Conservation (phyloP, 2,797 vertebrate species). For the Catharus ustulatus region DNA sequence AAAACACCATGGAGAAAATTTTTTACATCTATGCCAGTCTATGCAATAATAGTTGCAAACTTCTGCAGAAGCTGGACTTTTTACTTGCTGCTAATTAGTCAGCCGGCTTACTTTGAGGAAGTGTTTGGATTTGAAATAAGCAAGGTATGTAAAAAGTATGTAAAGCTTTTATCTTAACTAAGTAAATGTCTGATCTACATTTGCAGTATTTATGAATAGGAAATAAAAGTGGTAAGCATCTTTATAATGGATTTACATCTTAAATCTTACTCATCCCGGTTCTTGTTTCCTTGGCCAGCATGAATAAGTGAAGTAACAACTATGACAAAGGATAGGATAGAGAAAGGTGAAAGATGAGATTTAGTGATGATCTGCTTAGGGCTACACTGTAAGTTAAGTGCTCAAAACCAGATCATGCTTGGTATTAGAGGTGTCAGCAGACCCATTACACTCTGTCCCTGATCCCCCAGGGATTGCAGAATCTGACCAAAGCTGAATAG, state of each 20-base stretch:
- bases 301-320: background rate
- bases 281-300: background rate
- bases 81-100: conserved; percentile 97
- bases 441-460: background rate
- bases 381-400: background rate
- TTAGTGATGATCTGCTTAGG: background rate
- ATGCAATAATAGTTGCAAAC: conserved; percentile 99
- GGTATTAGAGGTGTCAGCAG: background rate
- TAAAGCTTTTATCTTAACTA: background rate
- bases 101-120: conserved; percentile 98
- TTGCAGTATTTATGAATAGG: background rate
- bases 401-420: background rate
- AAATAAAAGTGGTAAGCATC: background rate
- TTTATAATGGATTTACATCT: background rate
- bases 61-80: conserved; percentile 99
- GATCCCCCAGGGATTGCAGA: background rate
- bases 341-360: background rate
- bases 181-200: background rate
- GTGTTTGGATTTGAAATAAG: conserved; percentile 99
- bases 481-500: background rate
- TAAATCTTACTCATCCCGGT: background rate
- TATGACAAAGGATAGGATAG: background rate
- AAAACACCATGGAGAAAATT: conserved; percentile 99
- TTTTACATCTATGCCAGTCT: conserved; percentile 99
- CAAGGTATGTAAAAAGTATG: conserved; percentile 82